Evolutionary conservation across 2,888 invertebrate genomes (phyloP).

Genomic region (Drosophila sordidula): DNA sequence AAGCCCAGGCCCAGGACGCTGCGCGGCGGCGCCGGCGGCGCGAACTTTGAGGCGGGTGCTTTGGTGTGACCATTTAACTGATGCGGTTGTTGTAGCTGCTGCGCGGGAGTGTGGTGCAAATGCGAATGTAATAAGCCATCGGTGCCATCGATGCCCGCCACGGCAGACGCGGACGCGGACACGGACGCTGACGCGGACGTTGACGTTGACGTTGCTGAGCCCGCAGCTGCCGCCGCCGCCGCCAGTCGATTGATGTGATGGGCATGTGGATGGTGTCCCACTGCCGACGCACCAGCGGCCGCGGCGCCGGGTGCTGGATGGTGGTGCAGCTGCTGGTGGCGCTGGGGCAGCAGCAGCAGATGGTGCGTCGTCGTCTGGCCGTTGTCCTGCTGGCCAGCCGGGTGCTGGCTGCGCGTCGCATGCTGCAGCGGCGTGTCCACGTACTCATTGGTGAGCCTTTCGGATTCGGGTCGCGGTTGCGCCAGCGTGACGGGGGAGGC

Average conservation of each 20-base stretch:
- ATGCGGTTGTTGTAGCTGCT: constrained; percentile 45
- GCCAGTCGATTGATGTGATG: constrained; percentile 65
- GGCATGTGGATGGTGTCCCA: constrained; percentile 49
- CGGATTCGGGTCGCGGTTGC: constrained; percentile 93
- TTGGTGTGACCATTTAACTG: constrained; percentile 69
- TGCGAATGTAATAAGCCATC: constrained; percentile 84
- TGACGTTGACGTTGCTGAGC: constrained; percentile 47
- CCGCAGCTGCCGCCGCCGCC: constrained; percentile 41
- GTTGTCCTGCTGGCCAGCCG: constrained; percentile 85
- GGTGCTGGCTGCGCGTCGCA: constrained; percentile 85
- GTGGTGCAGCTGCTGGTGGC: constrained; percentile 86
- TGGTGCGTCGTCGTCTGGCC: constrained; percentile 86
- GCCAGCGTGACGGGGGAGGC: constrained; percentile 86
- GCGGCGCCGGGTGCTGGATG: constrained; percentile 86
- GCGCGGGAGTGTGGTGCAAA: constrained; percentile 55
- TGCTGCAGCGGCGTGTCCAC: constrained; percentile 92
- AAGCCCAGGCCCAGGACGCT: constrained; percentile 42
- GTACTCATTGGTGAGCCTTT: constrained; percentile 95
- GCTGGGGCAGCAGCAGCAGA: constrained; percentile 87
- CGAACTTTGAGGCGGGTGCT: constrained; percentile 73
- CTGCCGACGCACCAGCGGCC: constrained; percentile 85
- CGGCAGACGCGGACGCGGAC: constrained; percentile 27
- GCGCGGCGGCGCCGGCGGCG: constrained; percentile 52
- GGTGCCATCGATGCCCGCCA: constrained; percentile 84
- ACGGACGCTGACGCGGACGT: constrained; percentile 20